Base-by-base conservation (phyloP, 2,888 invertebrate genomes). In the Caenorhabditis angaria region DNA sequence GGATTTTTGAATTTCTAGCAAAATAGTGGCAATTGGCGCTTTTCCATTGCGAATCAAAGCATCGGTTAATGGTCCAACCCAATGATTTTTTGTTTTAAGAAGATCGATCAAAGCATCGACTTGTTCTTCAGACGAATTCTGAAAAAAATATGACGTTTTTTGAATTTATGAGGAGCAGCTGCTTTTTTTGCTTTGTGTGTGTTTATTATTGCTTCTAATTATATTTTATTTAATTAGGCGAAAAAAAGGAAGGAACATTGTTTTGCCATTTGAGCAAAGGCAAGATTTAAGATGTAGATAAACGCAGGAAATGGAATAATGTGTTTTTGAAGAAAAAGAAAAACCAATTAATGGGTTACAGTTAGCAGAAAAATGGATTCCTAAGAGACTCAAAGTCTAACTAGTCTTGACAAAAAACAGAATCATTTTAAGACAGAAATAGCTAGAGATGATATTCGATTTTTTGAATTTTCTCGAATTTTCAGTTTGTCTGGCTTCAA, bases 1-100 rank as follows among this genome's bases (percentile, higher is more conserved):
- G 6, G 41, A 41, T 41, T 32, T 72, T 24, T 72, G 72, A 24
- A 68, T 60, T 68, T 72, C 68, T 24, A 72, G 61, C 20, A 71
- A 54, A 61, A 67, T 58, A 29, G 24, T 66, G 3, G 71, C 71
- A 22, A 71, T 61, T 41, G 71, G 66, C n/a, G 71, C 77, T 62
- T 84, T 80, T 28, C 84, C 84, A 60, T 82, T 83, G 59, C 85
- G 63, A 41, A 85, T 85, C 22, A 85, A 65, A 4, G 85, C 82
- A 56, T 85, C 85, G 27, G 83, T 82, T 54, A 85, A 59, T 28
- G 84, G 83, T 32, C 82, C 83, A 8, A 82, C 58, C 85, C 85
- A 85, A 61, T 85, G 81, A 67, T 82, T 84, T 65, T 85, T 85
- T 22, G 83, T 84, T 62, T 83, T 83, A 25, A 85, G 70, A 61